phyloP scores from a whole-genome alignment of 2,797 vertebrate genomes.

The Eleutherodactylus coqui region DNA sequence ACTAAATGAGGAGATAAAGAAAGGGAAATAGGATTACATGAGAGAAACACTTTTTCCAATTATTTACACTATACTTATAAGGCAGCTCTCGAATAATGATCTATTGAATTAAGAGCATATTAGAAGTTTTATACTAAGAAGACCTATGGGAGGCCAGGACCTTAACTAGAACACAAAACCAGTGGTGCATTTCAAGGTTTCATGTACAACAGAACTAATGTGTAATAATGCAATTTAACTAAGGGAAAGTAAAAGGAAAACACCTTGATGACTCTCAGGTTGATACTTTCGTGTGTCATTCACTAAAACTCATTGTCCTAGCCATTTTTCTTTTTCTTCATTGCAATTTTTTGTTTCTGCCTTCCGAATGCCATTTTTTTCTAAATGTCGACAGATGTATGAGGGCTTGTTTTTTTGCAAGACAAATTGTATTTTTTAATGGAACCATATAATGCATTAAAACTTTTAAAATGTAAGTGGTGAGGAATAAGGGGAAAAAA shows the following conservation, averaged over 20 bases:
- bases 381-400: too few species aligned
- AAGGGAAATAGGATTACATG: constrained; percentile 56
- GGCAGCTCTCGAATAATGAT: constrained; percentile 44
- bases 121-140: constrained; percentile 23
- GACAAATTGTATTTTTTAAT: too few species aligned
- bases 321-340: too few species aligned
- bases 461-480: too few species aligned
- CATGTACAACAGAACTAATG: not conserved
- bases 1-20: constrained; percentile 60
- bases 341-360: too few species aligned
- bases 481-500: too few species aligned
- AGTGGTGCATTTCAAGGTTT: constrained; percentile 1
- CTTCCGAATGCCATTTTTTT: too few species aligned
- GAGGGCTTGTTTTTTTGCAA: too few species aligned
- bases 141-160: constrained; percentile 26
- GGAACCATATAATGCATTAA: too few species aligned
- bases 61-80: constrained; percentile 52
- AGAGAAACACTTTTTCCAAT: constrained; percentile 59
- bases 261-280: too few species aligned
- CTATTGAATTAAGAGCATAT: constrained; percentile 54
- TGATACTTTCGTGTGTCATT: not conserved
- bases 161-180: constrained; percentile 14
- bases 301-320: too few species aligned
- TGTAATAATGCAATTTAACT: not conserved
- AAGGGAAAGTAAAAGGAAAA: not conserved